Conservation (phyloP, 2,113 vertebrate genomes). For the Pedetes capensis region DNA sequence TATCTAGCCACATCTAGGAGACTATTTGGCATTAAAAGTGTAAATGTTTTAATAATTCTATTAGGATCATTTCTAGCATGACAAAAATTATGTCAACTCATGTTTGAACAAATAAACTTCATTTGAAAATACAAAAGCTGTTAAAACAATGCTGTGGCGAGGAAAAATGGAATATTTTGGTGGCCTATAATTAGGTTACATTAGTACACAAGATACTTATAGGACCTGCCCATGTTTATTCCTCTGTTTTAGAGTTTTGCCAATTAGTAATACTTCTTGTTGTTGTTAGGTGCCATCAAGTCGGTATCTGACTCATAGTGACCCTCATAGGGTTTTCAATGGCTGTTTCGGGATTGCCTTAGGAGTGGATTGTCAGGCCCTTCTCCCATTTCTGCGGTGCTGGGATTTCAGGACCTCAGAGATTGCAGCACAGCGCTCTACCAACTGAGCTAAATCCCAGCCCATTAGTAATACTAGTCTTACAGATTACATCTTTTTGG, state of each 20-base stretch:
- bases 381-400: no score
- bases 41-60: neutral
- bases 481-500: neutral
- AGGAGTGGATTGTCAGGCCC: no score
- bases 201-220: neutral
- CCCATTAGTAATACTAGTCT: neutral
- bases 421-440: no score
- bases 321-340: no score
- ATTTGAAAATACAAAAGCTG: neutral
- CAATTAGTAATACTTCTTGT: no score
- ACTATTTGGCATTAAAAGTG: neutral
- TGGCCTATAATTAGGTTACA: neutral
- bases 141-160: neutral
- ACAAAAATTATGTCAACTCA: neutral
- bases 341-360: no score
- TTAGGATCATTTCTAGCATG: neutral
- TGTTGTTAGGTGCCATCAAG: no score
- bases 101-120: neutral
- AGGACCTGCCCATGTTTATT: rapidly evolving
- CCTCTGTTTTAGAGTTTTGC: neutral
- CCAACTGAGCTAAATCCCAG: no score
- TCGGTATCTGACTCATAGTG: no score
- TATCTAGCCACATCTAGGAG: neutral
- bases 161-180: neutral
- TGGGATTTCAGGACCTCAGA: no score